Evolutionary conservation across 2,797 vertebrate species (phyloP).

Genomic region (Podarcis lilfordi): DNA sequence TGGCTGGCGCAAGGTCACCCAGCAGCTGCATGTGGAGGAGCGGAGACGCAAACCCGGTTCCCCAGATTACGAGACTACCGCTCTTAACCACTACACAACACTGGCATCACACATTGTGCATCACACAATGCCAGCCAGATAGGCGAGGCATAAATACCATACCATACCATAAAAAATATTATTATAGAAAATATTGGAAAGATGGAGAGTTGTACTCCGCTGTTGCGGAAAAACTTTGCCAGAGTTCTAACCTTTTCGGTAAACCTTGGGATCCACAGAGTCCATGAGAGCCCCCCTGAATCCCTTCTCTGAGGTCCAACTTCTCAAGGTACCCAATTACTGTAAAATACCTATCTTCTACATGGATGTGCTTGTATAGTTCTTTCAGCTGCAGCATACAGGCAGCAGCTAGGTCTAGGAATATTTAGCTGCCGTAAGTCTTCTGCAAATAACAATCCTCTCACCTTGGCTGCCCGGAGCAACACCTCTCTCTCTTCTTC

Average conservation of each 20-base stretch:
- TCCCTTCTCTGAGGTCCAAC: neutral
- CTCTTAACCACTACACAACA: too few relatives aligned
- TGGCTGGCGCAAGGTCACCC: too few relatives aligned
- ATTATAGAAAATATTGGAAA: neutral
- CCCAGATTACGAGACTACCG: too few relatives aligned
- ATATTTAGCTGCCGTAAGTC: neutral
- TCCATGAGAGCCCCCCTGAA: neutral
- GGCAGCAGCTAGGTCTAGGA: neutral
- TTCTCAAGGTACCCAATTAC: neutral
- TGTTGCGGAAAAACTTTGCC: neutral
- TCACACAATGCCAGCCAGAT: too few relatives aligned
- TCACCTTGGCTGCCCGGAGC: constrained; percentile 89
- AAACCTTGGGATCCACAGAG: neutral
- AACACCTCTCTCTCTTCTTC: constrained; percentile 90
- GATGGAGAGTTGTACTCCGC: too few relatives aligned
- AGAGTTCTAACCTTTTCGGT: neutral
- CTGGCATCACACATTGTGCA: too few relatives aligned
- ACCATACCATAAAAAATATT: too few relatives aligned
- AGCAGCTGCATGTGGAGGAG: too few relatives aligned
- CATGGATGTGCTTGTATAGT: neutral
- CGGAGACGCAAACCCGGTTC: too few relatives aligned
- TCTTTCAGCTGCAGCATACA: neutral
- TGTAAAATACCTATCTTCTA: neutral
- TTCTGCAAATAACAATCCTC: constrained; percentile 15
- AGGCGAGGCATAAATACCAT: too few relatives aligned